Base-by-base conservation (phyloP, 2,113 vertebrate species). In the Pampusana beccarii region DNA sequence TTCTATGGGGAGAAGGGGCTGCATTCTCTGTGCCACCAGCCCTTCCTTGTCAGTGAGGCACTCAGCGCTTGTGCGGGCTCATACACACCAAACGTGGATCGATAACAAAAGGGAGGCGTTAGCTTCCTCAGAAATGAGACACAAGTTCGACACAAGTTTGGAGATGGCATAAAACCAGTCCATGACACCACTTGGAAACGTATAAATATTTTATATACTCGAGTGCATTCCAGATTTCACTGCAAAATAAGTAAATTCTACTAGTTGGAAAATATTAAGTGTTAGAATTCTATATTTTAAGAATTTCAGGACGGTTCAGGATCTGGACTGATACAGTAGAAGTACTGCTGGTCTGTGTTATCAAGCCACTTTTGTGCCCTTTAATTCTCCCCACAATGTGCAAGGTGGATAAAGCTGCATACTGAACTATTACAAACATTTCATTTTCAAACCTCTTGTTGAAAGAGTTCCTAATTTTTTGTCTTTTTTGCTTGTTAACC, bases 401-500 rank as follows among this genome's bases (percentile, higher is more conserved):
- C 29, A 31, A 69, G 36, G 23, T 46, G 80, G 28, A 50, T 65
- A 48, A 80, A 70, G 48, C 33, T 75, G 60, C 19, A 21, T 65
- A 53, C 23, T 65, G 46, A 70, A 83, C 38, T 56, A 74, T 6
- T 5, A 90, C 64, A 62, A 93, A 84, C 38, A 34, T 57, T 70
- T 92, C 38, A 34, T 57, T 70, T 92, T 90, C 67, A 86, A 87
- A 53, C 40, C 40, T 94, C n/a, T 62, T 5, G 10, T 54, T 88
- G 71, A 93, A 94, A 88, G 66, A 50, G 64, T 74, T 75, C 57
- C 36, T 73, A 1, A 19, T 53, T 86, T 94, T 96, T 89, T 64
- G 44, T 90, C 79, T 92, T 95, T 94, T 95, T 80, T 75, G 81
- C 28, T 81, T 80, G 92, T 95, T 95, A 94, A 91, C 83, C 88